Conservation (phyloP, 2,888 invertebrate species). For the Lepidocyrtinus sp. region DNA sequence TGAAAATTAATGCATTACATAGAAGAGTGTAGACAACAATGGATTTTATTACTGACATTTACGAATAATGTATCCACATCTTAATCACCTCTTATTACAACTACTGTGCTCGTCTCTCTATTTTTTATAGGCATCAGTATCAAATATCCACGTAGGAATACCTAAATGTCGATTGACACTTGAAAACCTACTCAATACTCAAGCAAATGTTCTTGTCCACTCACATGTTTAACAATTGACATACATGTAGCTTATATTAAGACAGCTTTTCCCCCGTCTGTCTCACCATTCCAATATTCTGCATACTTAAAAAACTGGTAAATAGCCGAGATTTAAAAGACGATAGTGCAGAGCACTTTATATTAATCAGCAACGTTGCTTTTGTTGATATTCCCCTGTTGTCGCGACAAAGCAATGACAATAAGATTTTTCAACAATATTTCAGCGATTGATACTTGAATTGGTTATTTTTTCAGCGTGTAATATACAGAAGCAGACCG, state of each 20-base stretch:
- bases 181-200: background rate
- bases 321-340: background rate
- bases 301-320: slow-evolving; percentile 5
- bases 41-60: slow-evolving; percentile 11
- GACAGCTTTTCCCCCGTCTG: too few species aligned
- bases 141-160: slow-evolving; percentile 1
- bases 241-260: background rate
- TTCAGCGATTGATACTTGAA: background rate
- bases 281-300: too few species aligned
- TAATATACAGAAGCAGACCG: background rate
- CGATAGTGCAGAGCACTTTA: slow-evolving; percentile 7
- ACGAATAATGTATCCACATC: slow-evolving; percentile 9
- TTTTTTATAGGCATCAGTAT: slow-evolving; percentile 3
- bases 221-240: slow-evolving; percentile 10
- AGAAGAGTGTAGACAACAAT: background rate
- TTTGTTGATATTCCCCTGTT: background rate
- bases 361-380: background rate
- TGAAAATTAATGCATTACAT: slow-evolving; percentile 1
- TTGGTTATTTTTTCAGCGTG: too few species aligned
- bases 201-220: background rate
- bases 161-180: background rate
- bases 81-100: slow-evolving; percentile 3
- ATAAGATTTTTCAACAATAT: background rate
- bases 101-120: background rate
- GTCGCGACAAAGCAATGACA: background rate